These are phyloP conservation scores for Garra rufa DNA, from an alignment of 2,113 vertebrate species.

Conservation along the genomic window DNA sequence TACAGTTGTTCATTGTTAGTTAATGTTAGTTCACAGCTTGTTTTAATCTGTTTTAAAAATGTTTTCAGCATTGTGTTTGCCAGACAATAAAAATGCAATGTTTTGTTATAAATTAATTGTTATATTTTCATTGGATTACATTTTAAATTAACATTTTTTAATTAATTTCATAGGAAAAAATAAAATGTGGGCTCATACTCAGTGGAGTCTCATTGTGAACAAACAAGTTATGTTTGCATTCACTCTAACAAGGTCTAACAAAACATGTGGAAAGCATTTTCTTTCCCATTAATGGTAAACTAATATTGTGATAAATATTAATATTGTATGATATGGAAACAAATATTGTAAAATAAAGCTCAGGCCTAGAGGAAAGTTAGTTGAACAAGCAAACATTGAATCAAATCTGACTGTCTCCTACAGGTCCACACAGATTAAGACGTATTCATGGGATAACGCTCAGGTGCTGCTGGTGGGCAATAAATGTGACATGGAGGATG, in stretches of 20 bases:
- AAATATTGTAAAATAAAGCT: not conserved
- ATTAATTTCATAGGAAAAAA: too few species aligned
- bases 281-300: not conserved
- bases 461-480: slow-evolving; percentile 97
- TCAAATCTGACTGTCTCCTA: not conserved
- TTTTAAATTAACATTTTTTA: too few species aligned
- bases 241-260: not conserved
- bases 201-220: too few species aligned
- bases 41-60: too few species aligned
- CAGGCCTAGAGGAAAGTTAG: not conserved
- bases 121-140: too few species aligned
- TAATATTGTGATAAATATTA: not conserved
- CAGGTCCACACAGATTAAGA: slow-evolving; percentile 98
- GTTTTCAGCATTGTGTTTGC: too few species aligned
- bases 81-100: too few species aligned
- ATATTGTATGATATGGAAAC: not conserved
- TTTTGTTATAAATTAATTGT: too few species aligned
- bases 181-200: too few species aligned
- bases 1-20: too few species aligned
- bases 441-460: slow-evolving; percentile 98
- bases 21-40: too few species aligned
- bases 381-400: not conserved
- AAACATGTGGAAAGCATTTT: too few species aligned
- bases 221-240: not conserved
- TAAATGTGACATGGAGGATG: slow-evolving; percentile 98